Evolutionary conservation across 1,140 invertebrate genomes (phyloP).

Genomic region (Coelopa frigida): DNA sequence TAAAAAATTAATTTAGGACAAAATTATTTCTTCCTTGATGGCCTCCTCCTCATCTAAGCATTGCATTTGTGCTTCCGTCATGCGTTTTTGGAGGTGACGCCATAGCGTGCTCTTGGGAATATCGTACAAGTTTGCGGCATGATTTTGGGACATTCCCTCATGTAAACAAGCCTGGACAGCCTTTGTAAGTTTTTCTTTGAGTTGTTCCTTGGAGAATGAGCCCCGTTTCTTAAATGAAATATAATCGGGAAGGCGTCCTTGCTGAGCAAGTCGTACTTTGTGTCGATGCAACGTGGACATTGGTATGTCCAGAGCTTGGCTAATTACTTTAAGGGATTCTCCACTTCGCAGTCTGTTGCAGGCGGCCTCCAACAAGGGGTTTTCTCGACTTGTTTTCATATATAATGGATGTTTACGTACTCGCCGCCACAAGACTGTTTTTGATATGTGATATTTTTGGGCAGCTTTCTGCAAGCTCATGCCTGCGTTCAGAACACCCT

Average conservation of each 20-base stretch:
- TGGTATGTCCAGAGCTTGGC: slow-evolving; percentile 48
- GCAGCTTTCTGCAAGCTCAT: slow-evolving; percentile 53
- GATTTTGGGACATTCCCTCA: slow-evolving; percentile 54
- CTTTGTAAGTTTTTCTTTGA: slow-evolving; percentile 49
- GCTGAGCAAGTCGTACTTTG: slow-evolving; percentile 49
- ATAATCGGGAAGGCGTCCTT: slow-evolving; percentile 50
- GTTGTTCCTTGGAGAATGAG: slow-evolving; percentile 46
- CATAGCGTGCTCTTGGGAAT: slow-evolving; percentile 58
- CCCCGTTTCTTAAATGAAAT: slow-evolving; percentile 47
- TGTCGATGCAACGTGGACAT: slow-evolving; percentile 55
- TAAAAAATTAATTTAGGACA: too few species aligned
- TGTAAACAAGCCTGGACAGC: slow-evolving; percentile 51
- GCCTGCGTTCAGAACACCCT: slow-evolving; percentile 50
- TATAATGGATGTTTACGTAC: slow-evolving; percentile 49
- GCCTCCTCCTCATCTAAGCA: not conserved
- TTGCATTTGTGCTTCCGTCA: slow-evolving; percentile 18
- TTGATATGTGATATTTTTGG: slow-evolving; percentile 51
- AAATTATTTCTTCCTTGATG: slow-evolving; percentile 15
- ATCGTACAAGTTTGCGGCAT: slow-evolving; percentile 49
- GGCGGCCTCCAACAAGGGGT: slow-evolving; percentile 48
- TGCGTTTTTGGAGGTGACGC: slow-evolving; percentile 48
- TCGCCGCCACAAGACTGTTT: slow-evolving; percentile 55
- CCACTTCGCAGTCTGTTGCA: slow-evolving; percentile 50
- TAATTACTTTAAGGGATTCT: slow-evolving; percentile 52
- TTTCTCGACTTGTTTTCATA: slow-evolving; percentile 46